Evolutionary conservation across 2,888 invertebrate species (phyloP), one percentile per base, ranked within the genome.

Genomic region (Xestia xanthographa): DNA sequence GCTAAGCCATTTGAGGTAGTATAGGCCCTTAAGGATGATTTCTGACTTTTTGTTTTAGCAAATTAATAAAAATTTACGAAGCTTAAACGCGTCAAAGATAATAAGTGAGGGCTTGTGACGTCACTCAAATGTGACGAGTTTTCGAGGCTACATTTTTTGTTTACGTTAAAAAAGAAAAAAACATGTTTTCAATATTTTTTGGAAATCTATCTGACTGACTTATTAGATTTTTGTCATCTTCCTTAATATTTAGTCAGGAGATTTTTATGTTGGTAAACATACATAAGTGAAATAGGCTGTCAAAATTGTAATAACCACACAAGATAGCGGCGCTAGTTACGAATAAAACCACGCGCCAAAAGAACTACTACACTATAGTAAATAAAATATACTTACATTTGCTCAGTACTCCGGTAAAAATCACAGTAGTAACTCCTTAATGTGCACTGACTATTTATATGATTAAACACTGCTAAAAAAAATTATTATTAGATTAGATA

Each of bases 351-450:
- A 29, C 3, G 9, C 3, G n/a, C 41, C n/a, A 41, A 62, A 62
- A n/a, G 12, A 62, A 41, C 5, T 0, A 12, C 38, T n/a, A 6
- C n/a, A 1, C 6, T n/a, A 2, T 41, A 41, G 14, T 63, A 63
- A 63, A 63, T n/a, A 63, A 63, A 63, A 41, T 38, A n/a, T 4
- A 63, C 63, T 63, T 63, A 63, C 63, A 17, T 63, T 63, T 41
- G 41, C 17, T 63, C 63, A 41, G 63, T 17, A 26, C 17, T 41
- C 63, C 63, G n/a, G 63, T 63, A n/a, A 41, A 17, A 9, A n/a
- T 63, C 14, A 41, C 41, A 63, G 41, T 63, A 63, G 41, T n/a
- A n/a, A 63, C 41, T 41, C 8, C 9, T 63, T 17, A 41, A 1
- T 17, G n/a, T 63, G 41, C 41, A 63, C 63, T 41, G 17, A 26